phyloP scores from a whole-genome alignment of 2,888 invertebrate species.

The Meteorus cinctellus region DNA sequence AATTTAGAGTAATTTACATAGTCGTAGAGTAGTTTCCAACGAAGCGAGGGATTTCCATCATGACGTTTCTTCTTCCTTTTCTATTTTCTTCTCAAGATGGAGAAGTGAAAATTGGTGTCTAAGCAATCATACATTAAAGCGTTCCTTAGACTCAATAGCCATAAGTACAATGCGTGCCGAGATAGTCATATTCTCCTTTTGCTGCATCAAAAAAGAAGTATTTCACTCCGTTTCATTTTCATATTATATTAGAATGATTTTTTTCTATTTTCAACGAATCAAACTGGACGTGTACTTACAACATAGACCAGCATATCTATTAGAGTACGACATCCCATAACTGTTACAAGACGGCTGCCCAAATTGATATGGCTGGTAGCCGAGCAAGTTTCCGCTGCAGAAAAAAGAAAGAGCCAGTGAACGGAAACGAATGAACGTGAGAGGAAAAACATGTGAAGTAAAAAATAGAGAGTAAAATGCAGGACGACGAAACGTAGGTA shows the following conservation, averaged over 20 bases:
- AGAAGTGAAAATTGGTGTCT: constrained; percentile 11
- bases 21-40: constrained; percentile 29
- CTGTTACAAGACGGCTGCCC: constrained; percentile 83
- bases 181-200: constrained; percentile 60
- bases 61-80: constrained; percentile 17
- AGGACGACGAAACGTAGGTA: background rate
- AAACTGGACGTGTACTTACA: constrained; percentile 75
- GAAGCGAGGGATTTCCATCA: constrained; percentile 14
- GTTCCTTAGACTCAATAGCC: constrained; percentile 50
- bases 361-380: constrained; percentile 83
- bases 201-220: constrained; percentile 55
- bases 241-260: background rate
- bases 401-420: constrained; percentile 26
- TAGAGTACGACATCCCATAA: constrained; percentile 82
- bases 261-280: constrained; percentile 23
- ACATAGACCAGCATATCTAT: constrained; percentile 85
- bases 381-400: constrained; percentile 83
- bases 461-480: background rate
- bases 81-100: constrained; percentile 15
- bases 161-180: constrained; percentile 63
- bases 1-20: constrained; percentile 25
- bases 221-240: background rate
- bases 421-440: constrained; percentile 29
- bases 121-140: background rate
- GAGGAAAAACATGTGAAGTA: constrained; percentile 12